phyloP scores from a whole-genome alignment of 2,888 invertebrate genomes.

The Oscheius onirici region DNA sequence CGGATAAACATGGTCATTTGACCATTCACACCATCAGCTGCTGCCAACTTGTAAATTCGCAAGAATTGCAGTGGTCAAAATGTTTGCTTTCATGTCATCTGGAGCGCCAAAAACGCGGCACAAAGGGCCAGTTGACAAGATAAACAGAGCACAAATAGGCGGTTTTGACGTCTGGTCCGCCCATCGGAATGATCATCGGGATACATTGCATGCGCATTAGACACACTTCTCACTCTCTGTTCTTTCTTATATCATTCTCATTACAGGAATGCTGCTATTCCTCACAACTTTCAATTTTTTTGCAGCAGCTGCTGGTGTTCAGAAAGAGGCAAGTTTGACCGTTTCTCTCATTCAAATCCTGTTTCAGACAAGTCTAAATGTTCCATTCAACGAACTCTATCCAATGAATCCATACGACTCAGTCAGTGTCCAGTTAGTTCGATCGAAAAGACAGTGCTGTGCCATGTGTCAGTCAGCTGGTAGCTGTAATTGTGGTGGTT shows the following conservation, averaged over 20 bases:
- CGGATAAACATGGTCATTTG: no score
- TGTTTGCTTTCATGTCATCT: conserved; percentile 30
- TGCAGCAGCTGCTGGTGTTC: conserved; percentile 13
- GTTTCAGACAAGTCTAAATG: neutral
- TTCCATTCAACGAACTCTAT: neutral
- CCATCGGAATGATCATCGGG: conserved; percentile 7
- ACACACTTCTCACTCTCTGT: no score
- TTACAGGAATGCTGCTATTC: conserved; percentile 21
- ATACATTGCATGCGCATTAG: conserved; percentile 1
- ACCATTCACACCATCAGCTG: neutral
- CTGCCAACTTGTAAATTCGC: neutral
- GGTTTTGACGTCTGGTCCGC: conserved; percentile 27
- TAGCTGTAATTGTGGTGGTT: conserved; percentile 55
- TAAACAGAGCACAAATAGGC: conserved; percentile 33
- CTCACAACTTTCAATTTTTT: conserved; percentile 19
- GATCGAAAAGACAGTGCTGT: conserved; percentile 59
- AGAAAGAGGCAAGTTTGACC: conserved; percentile 1
- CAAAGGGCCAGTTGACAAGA: conserved; percentile 33
- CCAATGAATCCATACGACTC: conserved; percentile 7
- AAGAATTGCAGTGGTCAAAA: conserved; percentile 9
- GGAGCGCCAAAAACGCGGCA: conserved; percentile 30
- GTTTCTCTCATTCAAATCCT: neutral
- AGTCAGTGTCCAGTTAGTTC: neutral
- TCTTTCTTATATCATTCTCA: neutral
- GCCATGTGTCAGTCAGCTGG: conserved; percentile 48